Conservation (phyloP, 2,888 invertebrate genomes). For the Drosophila aldrichi region DNA sequence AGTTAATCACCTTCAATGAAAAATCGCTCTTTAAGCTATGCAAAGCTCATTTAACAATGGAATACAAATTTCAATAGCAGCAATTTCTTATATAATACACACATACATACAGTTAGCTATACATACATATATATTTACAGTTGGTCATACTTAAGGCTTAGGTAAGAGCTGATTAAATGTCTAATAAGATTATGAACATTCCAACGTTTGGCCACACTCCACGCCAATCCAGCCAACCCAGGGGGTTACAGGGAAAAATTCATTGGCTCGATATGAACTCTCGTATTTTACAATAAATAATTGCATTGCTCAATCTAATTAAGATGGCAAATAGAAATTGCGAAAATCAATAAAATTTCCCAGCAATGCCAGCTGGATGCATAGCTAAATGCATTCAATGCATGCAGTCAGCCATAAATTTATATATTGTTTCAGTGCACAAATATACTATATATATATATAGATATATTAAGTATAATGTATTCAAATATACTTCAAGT, state of each 20-base stretch:
- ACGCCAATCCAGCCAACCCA: background rate
- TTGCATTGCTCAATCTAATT: constrained; percentile 13
- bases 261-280: background rate
- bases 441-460: too few species aligned
- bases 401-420: background rate
- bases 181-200: constrained; percentile 5
- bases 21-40: background rate
- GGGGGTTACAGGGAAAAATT: background rate
- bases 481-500: background rate
- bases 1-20: background rate
- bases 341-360: constrained; percentile 13
- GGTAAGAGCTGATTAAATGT: constrained; percentile 3
- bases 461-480: background rate
- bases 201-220: background rate
- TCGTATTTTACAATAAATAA: constrained; percentile 11
- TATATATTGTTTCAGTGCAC: background rate
- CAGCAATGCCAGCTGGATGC: background rate
- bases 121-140: background rate
- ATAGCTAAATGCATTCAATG: constrained; percentile 8
- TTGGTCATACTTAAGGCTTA: background rate
- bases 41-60: background rate
- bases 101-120: background rate
- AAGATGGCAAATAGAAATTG: constrained; percentile 4
- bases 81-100: background rate
- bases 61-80: background rate